Base-by-base conservation (phyloP, 2,888 invertebrate species). In the Oxyscelio sp. region DNA sequence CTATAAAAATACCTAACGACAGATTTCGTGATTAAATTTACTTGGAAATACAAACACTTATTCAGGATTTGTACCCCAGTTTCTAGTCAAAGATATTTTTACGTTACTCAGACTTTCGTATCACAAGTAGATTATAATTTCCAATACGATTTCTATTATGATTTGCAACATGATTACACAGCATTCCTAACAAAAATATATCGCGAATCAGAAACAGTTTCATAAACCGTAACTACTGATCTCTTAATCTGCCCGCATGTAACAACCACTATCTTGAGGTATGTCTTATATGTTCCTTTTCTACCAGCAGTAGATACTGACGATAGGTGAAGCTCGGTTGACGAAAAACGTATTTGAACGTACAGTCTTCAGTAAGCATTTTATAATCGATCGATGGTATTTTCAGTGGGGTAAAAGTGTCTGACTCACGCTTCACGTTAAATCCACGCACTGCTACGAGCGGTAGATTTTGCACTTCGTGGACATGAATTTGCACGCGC, bases 381-480 rank as follows among this genome's bases (percentile, higher is more conserved):
- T 85, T 82, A 79, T 77, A 75, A 70, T 78, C 68, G 65, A 58
- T 73, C 59, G 43, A 63, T 68, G 74, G 70, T 56, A 73, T 83
- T 83, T 71, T 63, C 68, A 31, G 73, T 48, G 34, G 79, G 86
- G 84, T 85, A 85, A 86, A 84, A 87, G 85, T 86, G 83, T 81
- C 78, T 59, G 52, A 81, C 80, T 79, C 80, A 81, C 43, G 71
- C 75, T 40, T 54, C 34, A 80, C 80, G 82, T 84, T 86, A 81
- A 85, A 87, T 86, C 81, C 58, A 61, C 71, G 71, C 50, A 58
- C 61, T 19, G 50, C 24, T 34, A 66, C 56, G 24, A 54, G 24
- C 70, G 27, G 58, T 56, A 45, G 58, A 21, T 58, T 58, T 31
- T 56, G 50, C 27, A 71, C 58, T 48, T 71, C 48, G 31, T 48